These are phyloP conservation scores for Vesta saturnalis DNA, from an alignment of 2,888 invertebrate species.

Conservation along the genomic window DNA sequence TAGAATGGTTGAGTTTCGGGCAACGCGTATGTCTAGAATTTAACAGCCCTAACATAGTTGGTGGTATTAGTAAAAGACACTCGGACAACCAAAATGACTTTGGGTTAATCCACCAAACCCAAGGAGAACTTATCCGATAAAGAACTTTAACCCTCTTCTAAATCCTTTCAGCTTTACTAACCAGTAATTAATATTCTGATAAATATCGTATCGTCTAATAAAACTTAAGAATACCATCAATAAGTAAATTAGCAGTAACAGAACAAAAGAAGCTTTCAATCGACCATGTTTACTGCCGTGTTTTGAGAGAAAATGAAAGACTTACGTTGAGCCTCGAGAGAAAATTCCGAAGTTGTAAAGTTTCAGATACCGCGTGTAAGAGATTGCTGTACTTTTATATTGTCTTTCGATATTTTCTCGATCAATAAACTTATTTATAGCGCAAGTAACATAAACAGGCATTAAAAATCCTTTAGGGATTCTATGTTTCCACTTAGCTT, in stretches of 20 bases:
- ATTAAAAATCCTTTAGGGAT: slow-evolving; percentile 21
- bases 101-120: slow-evolving; percentile 46
- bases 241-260: slow-evolving; percentile 25
- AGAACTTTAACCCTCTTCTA: slow-evolving; percentile 25
- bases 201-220: background rate
- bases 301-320: slow-evolving; percentile 32
- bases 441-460: slow-evolving; percentile 23
- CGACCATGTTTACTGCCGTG: slow-evolving; percentile 30
- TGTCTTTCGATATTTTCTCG: slow-evolving; percentile 29
- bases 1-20: slow-evolving; percentile 42
- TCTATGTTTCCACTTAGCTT: slow-evolving; percentile 12
- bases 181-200: slow-evolving; percentile 26
- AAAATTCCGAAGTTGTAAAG: slow-evolving; percentile 31
- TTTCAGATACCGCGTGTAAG: slow-evolving; percentile 27
- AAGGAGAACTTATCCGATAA: slow-evolving; percentile 42
- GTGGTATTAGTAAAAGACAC: slow-evolving; percentile 39
- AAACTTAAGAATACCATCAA: background rate
- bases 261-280: slow-evolving; percentile 28
- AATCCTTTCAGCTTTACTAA: slow-evolving; percentile 15
- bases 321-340: slow-evolving; percentile 27
- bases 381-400: slow-evolving; percentile 33
- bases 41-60: slow-evolving; percentile 47
- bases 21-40: slow-evolving; percentile 47
- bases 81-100: slow-evolving; percentile 46
- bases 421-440: slow-evolving; percentile 28